Base-by-base conservation (phyloP, 2,888 invertebrate species). In the Pemphredon lugubris region DNA sequence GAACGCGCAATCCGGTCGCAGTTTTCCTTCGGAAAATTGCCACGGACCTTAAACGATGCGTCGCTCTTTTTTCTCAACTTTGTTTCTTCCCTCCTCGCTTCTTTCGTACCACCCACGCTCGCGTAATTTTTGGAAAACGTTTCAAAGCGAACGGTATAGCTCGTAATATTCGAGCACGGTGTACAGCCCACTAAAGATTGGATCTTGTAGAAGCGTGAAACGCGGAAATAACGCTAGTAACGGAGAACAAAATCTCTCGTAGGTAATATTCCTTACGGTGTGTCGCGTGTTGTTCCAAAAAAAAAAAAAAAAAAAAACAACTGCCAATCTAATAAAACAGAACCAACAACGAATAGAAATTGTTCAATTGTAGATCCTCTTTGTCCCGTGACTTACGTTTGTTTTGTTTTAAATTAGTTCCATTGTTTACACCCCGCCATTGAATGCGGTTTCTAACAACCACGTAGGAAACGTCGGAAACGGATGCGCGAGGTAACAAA, bases 401-500 rank as follows among this genome's bases (percentile, higher is more conserved):
- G n/a, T n/a, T n/a, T n/a, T n/a, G n/a, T n/a, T n/a, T n/a, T n/a
- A n/a, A n/a, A n/a, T n/a, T n/a, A n/a, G n/a, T n/a, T n/a, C n/a
- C n/a, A n/a, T 18, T 14, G 1, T 40, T 16, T 16, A 7, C 18
- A 9, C 16, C 13, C 7, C 14, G 21, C 21, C 67, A 20, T 66
- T 37, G 40, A 7, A 16, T 34, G 30, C 20, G 26, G n/a, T 42
- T 67, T 50, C 14, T 42, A 20, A n/a, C 45, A n/a, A 13, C 39
- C 7, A 42, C 37, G 13, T 26, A 20, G 51, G 51, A 58, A 53
- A 58, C 71, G 61, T 58, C 57, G 30, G 3, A 51, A 55, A 71
- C 54, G 50, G 40, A 68, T 58, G 58, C 32, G 39, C 37, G 18
- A n/a, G 9, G 9, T 48, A 57, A 73, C 57, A 72, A 72, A 64